These are phyloP conservation scores for Uloborus plumipes DNA, from an alignment of 2,888 invertebrate genomes.

Conservation along the genomic window DNA sequence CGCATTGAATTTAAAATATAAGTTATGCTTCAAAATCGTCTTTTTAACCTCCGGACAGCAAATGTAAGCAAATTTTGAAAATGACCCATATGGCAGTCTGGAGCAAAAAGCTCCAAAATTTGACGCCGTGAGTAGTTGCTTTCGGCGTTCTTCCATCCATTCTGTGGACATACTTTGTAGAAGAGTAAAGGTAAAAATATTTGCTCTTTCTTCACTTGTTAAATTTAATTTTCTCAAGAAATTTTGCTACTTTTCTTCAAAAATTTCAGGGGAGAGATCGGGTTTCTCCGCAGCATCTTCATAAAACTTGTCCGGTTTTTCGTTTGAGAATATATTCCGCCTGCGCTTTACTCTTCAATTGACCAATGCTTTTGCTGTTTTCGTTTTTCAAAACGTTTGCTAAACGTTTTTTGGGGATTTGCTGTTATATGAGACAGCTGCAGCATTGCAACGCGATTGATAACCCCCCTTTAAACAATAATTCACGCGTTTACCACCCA, in stretches of 20 bases:
- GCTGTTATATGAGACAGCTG: too few species aligned
- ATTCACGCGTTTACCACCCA: too few species aligned
- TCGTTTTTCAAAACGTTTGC: neutral
- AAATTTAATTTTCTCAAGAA: neutral
- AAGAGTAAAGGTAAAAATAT: neutral
- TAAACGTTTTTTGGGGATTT: too few species aligned
- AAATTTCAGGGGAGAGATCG: neutral
- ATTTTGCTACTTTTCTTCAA: neutral
- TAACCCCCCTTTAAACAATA: too few species aligned
- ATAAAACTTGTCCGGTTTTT: neutral
- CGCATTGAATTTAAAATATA: too few species aligned
- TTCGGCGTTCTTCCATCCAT: constrained; percentile 6
- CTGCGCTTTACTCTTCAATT: neutral
- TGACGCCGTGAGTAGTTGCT: constrained; percentile 1
- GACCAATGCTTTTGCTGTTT: neutral
- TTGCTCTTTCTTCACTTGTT: neutral
- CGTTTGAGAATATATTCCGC: neutral
- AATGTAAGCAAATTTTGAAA: too few species aligned
- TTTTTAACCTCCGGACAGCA: too few species aligned
- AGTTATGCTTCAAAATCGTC: too few species aligned
- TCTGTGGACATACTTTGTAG: neutral
- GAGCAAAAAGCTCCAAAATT: constrained; percentile 1
- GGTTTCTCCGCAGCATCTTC: neutral
- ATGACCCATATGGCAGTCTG: constrained; percentile 4
- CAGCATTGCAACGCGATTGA: too few species aligned